Evolutionary conservation across 2,888 invertebrate genomes (phyloP), one percentile per base, ranked within the genome.

Genomic region (Hylaea fasciaria): DNA sequence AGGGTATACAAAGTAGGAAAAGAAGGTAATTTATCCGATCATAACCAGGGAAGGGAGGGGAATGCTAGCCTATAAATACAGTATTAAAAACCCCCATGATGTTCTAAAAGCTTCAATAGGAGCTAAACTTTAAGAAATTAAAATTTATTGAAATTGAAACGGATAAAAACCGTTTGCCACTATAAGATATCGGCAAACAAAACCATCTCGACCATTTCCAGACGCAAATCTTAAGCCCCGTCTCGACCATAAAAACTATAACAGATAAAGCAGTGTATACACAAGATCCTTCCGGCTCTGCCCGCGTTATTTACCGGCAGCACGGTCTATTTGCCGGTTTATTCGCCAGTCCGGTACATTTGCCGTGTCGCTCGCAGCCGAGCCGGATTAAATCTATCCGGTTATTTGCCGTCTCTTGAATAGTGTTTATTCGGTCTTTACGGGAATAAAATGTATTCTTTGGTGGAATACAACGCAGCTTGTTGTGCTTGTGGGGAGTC

Each of bases 271-370:
- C 22, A 3, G 22, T 22, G 22, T 22, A 40, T 14, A 29, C 2
- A n/a, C n/a, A n/a, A n/a, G 14, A 40, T 41, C 39, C 28, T 13
- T 2, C 40, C 61, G 53, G 50, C 56, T 2, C 16, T 2, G 35
- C 16, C 47, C 46, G 51, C 58, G 62, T 63, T 70, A 68, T 70
- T 70, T 68, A 69, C 69, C 69, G 68, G 41, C 3, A 9, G 51
- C 51, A 43, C 41, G 66, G 60, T 71, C 69, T 72, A 68, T 74
- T 72, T 72, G 65, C 10, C 3, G 7, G 32, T 32, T 0, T 32
- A 32, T 32, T 32, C 10, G 32, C 67, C 57, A 65, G 69, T 63
- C 70, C 71, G 68, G 67, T 65, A 56, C 64, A 70, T 66, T 66
- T 65, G 65, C 59, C 65, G 70, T 65, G 64, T 59, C 70, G 66